Evolutionary conservation across 35 echinoderm and acorn worm species (phyloP), one percentile per base, ranked within the genome.

Genomic region (Anneissia japonica): DNA sequence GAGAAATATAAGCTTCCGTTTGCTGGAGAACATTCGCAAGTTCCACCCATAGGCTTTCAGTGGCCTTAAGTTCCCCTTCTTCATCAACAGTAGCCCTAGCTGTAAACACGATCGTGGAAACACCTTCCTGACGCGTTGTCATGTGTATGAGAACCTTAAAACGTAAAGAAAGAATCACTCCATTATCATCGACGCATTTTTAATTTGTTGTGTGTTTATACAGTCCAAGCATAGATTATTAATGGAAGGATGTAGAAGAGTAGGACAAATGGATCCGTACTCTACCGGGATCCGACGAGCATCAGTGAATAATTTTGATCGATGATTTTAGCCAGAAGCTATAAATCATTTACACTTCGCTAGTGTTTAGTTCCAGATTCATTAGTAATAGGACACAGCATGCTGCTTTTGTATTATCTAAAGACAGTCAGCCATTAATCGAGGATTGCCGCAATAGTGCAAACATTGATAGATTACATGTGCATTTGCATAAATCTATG

Each of bases 1-100:
- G 35, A 9, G 79, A 35, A 0, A 81, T 3, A 81, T 81, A 81
- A 4, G 31, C 28, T 39, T 81, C 79, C 35, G 37, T 37, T 14
- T 30, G 35, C 38, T 81, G 38, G 17, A 81, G 79, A 38, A 81
- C 35, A 38, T 11, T 81, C 40, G 79, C 79, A 5, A 81, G 38
- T 30, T 30, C 17, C 6, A 32, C 37, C 79, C 79, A 81, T 16
- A 81, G 12, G 4, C 38, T 30, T 40, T 39, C 37, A 11, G 79
- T 81, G 13, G 79, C 79, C 35, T 81, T 81, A 30, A 23, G 34
- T 40, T 38, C 79, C n/a, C 79, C 79, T 39, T 81, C 79, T 23
- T 81, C 79, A 32, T 81, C 79, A 30, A 81, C 79, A 37, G 79
- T 81, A 3, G 40, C 30, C 16, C 79, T 36, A 6, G 35, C 79